Conservation (phyloP, 2,888 invertebrate species). For the Cataglyphis albicans region DNA sequence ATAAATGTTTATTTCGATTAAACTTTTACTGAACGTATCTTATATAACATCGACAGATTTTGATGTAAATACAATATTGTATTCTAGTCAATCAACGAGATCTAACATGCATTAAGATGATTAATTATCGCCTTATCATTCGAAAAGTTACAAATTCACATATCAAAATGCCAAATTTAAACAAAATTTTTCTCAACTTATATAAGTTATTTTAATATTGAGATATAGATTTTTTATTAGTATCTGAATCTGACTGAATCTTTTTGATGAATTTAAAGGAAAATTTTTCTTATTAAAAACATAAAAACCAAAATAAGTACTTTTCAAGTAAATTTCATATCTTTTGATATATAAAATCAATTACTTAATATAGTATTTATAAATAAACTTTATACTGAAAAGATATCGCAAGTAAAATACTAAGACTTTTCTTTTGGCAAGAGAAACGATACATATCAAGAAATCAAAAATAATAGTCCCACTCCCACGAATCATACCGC, state of each 20-base stretch:
- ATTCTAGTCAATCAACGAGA: not conserved
- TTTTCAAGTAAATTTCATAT: not conserved
- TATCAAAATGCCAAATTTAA: not conserved
- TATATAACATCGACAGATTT: not conserved
- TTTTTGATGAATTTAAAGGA: not conserved
- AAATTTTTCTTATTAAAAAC: not conserved
- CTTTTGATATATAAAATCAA: not conserved
- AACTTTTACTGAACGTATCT: not conserved
- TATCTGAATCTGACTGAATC: not conserved
- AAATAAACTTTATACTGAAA: not conserved
- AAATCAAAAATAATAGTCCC: conserved; percentile 33
- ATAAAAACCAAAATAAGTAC: not conserved
- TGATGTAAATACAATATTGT: not conserved
- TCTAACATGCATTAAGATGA: not conserved
- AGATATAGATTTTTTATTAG: not conserved
- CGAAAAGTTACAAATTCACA: conserved; percentile 3
- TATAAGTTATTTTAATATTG: not conserved
- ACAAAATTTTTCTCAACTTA: conserved; percentile 6
- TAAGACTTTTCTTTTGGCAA: not conserved
- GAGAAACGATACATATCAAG: conserved; percentile 2
- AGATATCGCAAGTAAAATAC: not conserved
- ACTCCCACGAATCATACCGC: conserved; percentile 23
- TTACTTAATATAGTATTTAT: not conserved
- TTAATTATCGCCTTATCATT: not conserved
- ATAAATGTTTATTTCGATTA: not conserved